These are phyloP conservation scores for Pseudoips prasinana DNA, from an alignment of 2,888 invertebrate species.

Conservation along the genomic window DNA sequence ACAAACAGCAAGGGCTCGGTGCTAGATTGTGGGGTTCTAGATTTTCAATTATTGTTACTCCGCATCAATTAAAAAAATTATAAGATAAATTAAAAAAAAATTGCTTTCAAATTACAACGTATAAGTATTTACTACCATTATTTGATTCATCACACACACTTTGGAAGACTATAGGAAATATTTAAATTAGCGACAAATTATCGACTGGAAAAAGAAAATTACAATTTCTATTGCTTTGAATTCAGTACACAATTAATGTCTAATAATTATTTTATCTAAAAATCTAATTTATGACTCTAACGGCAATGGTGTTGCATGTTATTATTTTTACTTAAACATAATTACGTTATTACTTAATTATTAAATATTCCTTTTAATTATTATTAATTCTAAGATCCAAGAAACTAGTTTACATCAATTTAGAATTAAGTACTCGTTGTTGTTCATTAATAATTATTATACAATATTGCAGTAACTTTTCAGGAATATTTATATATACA, in stretches of 20 bases:
- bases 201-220: slow-evolving; percentile 31
- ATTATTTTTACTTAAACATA: slow-evolving; percentile 49
- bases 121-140: slow-evolving; percentile 36
- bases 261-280: slow-evolving; percentile 44
- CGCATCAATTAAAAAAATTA: slow-evolving; percentile 42
- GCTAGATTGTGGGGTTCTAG: slow-evolving; percentile 58
- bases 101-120: not conserved
- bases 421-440: slow-evolving; percentile 81
- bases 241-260: slow-evolving; percentile 55
- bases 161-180: slow-evolving; percentile 75
- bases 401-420: slow-evolving; percentile 68
- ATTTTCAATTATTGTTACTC: slow-evolving; percentile 57
- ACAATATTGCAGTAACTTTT: slow-evolving; percentile 35
- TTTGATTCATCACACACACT: slow-evolving; percentile 56
- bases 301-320: slow-evolving; percentile 67
- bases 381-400: slow-evolving; percentile 30
- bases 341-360: slow-evolving; percentile 29
- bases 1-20: slow-evolving; percentile 70
- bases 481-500: slow-evolving; percentile 51
- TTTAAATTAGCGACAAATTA: slow-evolving; percentile 44
- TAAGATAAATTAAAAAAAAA: not conserved
- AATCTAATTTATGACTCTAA: slow-evolving; percentile 42
- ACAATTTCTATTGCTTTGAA: slow-evolving; percentile 61
- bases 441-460: slow-evolving; percentile 52
- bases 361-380: slow-evolving; percentile 22